Evolutionary conservation across 2,888 invertebrate genomes (phyloP).

Genomic region (Ptilodon capucinus): DNA sequence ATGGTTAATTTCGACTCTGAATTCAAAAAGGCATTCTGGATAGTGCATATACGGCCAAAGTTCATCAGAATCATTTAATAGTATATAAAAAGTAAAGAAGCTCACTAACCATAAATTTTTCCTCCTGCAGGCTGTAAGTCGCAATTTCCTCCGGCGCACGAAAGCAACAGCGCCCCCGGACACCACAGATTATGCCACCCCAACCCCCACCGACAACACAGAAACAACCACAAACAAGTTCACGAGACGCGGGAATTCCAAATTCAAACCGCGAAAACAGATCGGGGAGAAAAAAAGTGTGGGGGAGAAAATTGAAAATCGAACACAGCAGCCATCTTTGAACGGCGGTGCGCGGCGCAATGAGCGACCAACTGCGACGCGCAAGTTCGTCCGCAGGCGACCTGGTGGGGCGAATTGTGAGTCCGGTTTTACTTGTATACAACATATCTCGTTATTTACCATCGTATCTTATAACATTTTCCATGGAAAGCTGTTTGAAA

Average conservation of each 20-base stretch:
- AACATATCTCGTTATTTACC: slow-evolving; percentile 28
- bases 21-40: too few relatives aligned
- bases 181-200: slow-evolving; percentile 45
- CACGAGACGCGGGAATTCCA: slow-evolving; percentile 45
- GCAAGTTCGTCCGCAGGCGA: slow-evolving; percentile 64
- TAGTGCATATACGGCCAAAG: too few relatives aligned
- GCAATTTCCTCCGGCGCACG: slow-evolving; percentile 69
- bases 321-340: slow-evolving; percentile 59
- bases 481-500: slow-evolving; percentile 34
- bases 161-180: slow-evolving; percentile 65
- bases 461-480: slow-evolving; percentile 22
- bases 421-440: slow-evolving; percentile 52
- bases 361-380: slow-evolving; percentile 59
- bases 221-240: slow-evolving; percentile 58
- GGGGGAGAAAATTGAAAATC: slow-evolving; percentile 39
- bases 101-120: slow-evolving; percentile 28
- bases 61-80: too few relatives aligned
- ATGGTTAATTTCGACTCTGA: too few relatives aligned
- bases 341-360: slow-evolving; percentile 55
- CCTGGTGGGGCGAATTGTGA: slow-evolving; percentile 70
- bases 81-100: slow-evolving; percentile 7
- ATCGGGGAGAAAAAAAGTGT: slow-evolving; percentile 45
- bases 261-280: slow-evolving; percentile 47
- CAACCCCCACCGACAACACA: slow-evolving; percentile 41
- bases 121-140: slow-evolving; percentile 55